phyloP scores from a whole-genome alignment of 1,140 invertebrate species.

The Megathymus violae region DNA sequence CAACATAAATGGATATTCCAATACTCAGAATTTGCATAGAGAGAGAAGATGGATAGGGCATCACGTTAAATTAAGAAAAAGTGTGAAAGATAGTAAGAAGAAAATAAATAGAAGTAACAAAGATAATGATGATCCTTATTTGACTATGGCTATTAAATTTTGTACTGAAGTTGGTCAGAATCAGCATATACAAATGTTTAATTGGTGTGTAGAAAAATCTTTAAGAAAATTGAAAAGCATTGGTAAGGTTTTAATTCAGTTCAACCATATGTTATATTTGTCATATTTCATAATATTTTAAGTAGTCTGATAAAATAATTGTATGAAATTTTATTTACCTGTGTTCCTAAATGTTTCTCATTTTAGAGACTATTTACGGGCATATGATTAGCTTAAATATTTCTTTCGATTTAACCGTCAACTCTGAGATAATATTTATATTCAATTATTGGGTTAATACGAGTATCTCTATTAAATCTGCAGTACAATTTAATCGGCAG shows the following conservation, averaged over 20 bases:
- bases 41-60: constrained; percentile 65
- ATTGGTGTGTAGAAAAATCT: constrained; percentile 71
- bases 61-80: constrained; percentile 27
- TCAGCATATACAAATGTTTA: constrained; percentile 53
- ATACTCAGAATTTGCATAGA: constrained; percentile 36
- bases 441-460: no score
- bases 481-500: no score
- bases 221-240: constrained; percentile 63
- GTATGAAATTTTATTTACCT: no score
- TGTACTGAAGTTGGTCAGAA: constrained; percentile 69
- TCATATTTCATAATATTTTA: no score
- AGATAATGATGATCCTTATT: constrained; percentile 55
- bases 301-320: no score
- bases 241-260: constrained; percentile 51
- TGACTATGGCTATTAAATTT: constrained; percentile 63
- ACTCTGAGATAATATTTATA: no score
- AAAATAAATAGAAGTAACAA: constrained; percentile 28
- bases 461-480: no score
- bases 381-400: no score
- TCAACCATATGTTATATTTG: no score
- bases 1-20: constrained; percentile 29
- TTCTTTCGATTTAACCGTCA: no score
- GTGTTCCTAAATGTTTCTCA: no score
- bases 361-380: no score
- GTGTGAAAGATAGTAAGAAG: constrained; percentile 20